phyloP scores from a whole-genome alignment of 92 coral and sea anemone genomes.

The Bergia puertoricense region DNA sequence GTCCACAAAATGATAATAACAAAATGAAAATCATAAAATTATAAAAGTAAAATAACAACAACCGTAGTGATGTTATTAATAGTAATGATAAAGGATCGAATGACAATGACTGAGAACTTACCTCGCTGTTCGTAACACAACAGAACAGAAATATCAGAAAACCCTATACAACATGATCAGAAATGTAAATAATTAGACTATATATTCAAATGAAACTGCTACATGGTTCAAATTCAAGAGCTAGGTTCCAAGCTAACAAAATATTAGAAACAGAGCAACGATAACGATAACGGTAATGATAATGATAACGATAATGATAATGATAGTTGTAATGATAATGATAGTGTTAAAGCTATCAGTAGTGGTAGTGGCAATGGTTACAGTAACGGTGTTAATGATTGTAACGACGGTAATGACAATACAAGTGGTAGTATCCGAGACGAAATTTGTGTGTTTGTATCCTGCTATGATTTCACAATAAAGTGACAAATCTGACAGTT shows the following conservation, averaged over 20 bases:
- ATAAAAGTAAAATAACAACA: too few species aligned
- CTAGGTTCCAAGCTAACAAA: too few species aligned
- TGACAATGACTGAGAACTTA: background rate
- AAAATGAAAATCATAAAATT: too few species aligned
- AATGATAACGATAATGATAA: background rate
- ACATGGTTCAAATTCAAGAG: background rate
- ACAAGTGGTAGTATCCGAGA: background rate
- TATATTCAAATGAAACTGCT: background rate
- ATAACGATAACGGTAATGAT: too few species aligned
- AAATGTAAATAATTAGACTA: background rate
- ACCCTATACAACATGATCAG: constrained; percentile 2
- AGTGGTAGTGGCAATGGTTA: background rate
- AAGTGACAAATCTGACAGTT: too few species aligned
- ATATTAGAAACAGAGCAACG: too few species aligned
- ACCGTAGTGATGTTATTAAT: too few species aligned
- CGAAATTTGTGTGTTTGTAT: too few species aligned
- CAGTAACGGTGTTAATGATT: background rate
- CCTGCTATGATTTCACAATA: too few species aligned
- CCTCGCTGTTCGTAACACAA: constrained; percentile 16
- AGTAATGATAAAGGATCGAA: background rate
- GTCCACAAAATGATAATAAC: too few species aligned
- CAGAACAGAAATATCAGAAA: constrained; percentile 25
- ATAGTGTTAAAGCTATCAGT: background rate
- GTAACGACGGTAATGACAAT: too few species aligned
- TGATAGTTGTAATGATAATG: background rate